Conservation (phyloP, 2,797 vertebrate genomes). For the Acanthurus leucopareius region DNA sequence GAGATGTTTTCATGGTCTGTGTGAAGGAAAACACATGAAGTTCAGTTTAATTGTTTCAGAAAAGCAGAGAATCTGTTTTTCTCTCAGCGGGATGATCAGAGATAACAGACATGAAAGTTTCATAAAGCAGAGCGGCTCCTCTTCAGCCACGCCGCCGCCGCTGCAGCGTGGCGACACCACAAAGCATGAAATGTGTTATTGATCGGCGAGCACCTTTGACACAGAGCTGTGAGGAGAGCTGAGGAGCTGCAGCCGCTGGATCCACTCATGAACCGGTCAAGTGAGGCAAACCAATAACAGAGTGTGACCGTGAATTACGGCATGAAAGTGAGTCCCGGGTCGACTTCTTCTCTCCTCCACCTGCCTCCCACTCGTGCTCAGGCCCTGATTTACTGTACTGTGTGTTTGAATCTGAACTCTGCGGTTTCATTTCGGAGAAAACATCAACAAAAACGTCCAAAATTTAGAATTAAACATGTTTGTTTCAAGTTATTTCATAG, state of each 20-base stretch:
- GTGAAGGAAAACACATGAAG: neutral
- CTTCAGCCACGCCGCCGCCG: neutral
- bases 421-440: neutral
- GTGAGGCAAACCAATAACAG: constrained; percentile 45
- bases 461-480: too few relatives aligned
- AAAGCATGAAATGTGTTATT: constrained; percentile 69
- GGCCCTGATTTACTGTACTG: constrained; percentile 1
- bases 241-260: constrained; percentile 27
- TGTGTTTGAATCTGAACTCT: neutral
- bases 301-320: constrained; percentile 22
- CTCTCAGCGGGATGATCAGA: neutral
- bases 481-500: too few relatives aligned
- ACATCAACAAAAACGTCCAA: neutral
- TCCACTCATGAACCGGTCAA: constrained; percentile 42
- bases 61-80: neutral
- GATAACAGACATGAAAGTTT: constrained; percentile 8
- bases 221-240: constrained; percentile 20
- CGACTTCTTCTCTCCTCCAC: constrained; percentile 3
- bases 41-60: neutral
- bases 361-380: constrained; percentile 20
- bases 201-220: constrained; percentile 39
- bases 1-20: neutral
- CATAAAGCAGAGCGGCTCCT: neutral
- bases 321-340: constrained; percentile 38
- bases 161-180: constrained; percentile 29